Evolutionary conservation across 2,113 vertebrate genomes (phyloP).

Genomic region (Dipodomys ordii): DNA sequence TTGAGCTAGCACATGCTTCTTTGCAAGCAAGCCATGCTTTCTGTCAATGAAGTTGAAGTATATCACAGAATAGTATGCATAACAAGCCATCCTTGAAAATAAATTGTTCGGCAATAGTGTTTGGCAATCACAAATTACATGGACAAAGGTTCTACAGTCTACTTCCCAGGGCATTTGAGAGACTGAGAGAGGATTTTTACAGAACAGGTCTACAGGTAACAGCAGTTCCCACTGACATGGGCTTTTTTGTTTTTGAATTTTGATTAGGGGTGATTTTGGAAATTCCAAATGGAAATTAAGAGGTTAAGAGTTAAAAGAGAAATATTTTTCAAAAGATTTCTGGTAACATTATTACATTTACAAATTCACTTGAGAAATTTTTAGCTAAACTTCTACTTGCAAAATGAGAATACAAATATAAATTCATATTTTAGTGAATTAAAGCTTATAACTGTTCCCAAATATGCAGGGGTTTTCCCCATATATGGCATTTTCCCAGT

Average conservation of each 20-base stretch:
- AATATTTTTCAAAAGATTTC: background rate
- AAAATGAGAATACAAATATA: background rate
- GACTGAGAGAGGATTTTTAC: background rate
- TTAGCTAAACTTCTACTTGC: constrained; percentile 26
- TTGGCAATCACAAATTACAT: background rate
- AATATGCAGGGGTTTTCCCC: background rate
- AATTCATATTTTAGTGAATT: constrained; percentile 3
- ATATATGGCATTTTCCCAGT: background rate
- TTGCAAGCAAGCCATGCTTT: background rate
- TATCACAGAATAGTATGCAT: background rate
- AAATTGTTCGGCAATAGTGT: background rate
- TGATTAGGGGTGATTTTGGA: background rate
- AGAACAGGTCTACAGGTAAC: background rate
- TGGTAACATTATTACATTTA: constrained; percentile 35
- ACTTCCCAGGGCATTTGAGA: background rate
- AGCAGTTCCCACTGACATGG: background rate
- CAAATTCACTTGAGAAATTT: constrained; percentile 33
- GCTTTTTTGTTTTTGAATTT: background rate
- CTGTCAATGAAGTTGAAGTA: background rate
- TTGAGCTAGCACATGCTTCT: background rate
- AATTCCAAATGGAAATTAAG: background rate
- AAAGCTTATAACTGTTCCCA: background rate
- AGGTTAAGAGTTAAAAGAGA: background rate
- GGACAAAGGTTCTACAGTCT: background rate
- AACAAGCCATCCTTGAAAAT: background rate